Conservation (phyloP, 1,140 invertebrate genomes). For the Lamellibrachia luymesi region DNA sequence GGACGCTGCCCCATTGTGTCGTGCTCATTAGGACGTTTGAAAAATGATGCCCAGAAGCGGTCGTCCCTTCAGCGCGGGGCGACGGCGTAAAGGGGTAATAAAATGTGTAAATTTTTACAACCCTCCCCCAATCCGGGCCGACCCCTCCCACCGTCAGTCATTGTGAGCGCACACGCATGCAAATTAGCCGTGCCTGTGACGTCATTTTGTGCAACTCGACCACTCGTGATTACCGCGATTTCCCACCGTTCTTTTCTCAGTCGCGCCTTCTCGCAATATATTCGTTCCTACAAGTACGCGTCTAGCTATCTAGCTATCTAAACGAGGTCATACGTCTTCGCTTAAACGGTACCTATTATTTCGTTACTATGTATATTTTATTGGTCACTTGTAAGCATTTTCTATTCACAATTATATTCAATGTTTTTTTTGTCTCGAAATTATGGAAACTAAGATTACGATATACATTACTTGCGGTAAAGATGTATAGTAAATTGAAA, state of each 20-base stretch:
- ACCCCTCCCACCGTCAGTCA: background rate
- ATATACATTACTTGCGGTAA: no score
- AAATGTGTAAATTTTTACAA: slow-evolving; percentile 6
- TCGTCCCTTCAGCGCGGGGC: background rate
- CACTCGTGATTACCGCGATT: background rate
- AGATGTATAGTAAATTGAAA: no score
- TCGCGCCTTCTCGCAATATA: background rate
- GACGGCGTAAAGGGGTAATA: background rate
- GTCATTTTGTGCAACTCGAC: background rate
- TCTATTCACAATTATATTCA: no score
- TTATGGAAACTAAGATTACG: background rate
- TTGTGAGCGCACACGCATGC: background rate
- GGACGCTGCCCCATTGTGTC: background rate
- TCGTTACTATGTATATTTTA: no score
- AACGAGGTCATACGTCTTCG: no score
- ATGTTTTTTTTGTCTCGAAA: background rate
- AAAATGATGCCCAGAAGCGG: background rate
- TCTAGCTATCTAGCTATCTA: background rate
- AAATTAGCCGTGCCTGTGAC: background rate
- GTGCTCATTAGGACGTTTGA: background rate
- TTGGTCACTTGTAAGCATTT: no score
- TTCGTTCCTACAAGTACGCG: background rate
- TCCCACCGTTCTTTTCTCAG: background rate
- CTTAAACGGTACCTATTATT: no score
- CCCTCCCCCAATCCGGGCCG: background rate